Conservation (phyloP, 2,797 vertebrate genomes). For the Syndactyla subalaris region DNA sequence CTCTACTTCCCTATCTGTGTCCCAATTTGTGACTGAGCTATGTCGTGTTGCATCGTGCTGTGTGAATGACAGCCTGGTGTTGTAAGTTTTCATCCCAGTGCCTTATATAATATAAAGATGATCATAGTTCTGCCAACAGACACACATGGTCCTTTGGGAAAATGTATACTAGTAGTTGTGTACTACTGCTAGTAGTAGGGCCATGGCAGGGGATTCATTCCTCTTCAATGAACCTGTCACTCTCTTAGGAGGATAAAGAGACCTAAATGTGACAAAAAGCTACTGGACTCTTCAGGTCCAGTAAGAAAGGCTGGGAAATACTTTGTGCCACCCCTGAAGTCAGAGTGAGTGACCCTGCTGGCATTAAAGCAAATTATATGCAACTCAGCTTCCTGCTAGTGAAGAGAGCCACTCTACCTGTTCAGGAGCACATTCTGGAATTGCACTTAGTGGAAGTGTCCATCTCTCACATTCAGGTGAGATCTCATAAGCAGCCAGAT, state of each 20-base stretch:
- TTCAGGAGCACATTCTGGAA: background rate
- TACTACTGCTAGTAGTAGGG: background rate
- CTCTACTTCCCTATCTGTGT: constrained; percentile 8
- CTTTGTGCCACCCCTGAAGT: background rate
- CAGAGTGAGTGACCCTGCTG: background rate
- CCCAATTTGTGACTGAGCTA: constrained; percentile 24
- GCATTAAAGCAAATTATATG: background rate
- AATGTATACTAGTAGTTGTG: background rate
- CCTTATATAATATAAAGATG: background rate
- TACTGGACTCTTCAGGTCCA: background rate
- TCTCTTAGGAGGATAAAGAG: background rate
- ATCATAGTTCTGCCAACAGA: background rate
- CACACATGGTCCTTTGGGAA: background rate
- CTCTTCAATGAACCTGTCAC: background rate
- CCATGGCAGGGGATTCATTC: background rate
- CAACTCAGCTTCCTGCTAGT: background rate
- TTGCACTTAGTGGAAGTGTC: background rate
- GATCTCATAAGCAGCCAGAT: background rate
- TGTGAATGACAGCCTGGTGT: constrained; percentile 33
- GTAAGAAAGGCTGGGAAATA: background rate
- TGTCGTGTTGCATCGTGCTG: constrained; percentile 29
- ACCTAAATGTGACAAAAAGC: background rate
- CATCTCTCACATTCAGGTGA: background rate
- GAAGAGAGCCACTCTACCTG: background rate
- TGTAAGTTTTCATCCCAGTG: background rate